Evolutionary conservation across 2,113 vertebrate genomes (phyloP).

Genomic region (Anhinga anhinga): DNA sequence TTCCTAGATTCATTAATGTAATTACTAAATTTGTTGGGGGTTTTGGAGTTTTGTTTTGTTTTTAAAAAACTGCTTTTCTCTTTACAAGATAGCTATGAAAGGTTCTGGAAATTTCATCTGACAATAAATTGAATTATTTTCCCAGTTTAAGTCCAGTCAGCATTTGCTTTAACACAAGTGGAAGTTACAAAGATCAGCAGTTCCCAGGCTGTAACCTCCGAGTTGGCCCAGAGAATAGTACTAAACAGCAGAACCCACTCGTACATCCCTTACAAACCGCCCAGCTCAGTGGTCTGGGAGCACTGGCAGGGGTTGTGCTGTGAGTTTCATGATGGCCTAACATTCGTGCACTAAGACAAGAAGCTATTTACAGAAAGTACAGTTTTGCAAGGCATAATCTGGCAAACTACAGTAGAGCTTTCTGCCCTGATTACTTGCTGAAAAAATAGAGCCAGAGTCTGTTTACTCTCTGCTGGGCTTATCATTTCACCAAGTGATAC

Average conservation of each 20-base stretch:
- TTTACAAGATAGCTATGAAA: background rate
- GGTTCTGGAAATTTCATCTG: background rate
- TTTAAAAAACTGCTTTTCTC: background rate
- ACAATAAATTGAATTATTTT: background rate
- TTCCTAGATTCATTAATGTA: no score
- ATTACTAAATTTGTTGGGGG: background rate
- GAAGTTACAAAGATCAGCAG: constrained; percentile 25
- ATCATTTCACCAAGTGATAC: background rate
- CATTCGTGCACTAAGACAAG: background rate
- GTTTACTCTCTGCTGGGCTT: background rate
- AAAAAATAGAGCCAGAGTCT: background rate
- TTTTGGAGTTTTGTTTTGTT: background rate
- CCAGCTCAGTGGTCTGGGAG: background rate
- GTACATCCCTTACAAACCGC: background rate
- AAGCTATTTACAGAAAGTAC: background rate
- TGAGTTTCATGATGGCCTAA: background rate
- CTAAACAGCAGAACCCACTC: background rate
- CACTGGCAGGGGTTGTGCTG: accelerated
- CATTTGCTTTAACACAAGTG: constrained; percentile 12
- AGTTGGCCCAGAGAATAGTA: background rate
- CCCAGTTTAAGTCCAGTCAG: background rate
- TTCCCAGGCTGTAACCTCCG: background rate
- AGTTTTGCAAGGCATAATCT: background rate
- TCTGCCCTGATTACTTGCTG: background rate
- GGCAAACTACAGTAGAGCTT: background rate